Evolutionary conservation across 1,140 invertebrate species (phyloP), one percentile per base, ranked within the genome.

Genomic region (Caenorhabditis briggsae): DNA sequence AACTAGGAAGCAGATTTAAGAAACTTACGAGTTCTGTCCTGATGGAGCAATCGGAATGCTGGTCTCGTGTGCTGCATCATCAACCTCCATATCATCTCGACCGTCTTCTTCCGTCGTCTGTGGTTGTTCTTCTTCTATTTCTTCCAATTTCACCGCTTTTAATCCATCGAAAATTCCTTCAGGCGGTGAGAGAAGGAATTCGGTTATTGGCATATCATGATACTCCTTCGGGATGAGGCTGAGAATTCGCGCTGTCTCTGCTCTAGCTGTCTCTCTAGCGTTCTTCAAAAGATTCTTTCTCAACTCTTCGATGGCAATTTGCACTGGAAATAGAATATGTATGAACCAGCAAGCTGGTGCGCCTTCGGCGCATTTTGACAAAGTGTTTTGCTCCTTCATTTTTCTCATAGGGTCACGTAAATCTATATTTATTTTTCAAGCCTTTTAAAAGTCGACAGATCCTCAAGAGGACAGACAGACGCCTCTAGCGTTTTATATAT

Each of bases 11-110:
- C 6, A 33, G 18, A 59, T 59, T 59, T 3, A 33, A 33, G 18
- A 65, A 25, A 50, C 70, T 78, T 23, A 78, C 70, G 70, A 78
- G n/a, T 50, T 78, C n/a, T 78, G 43, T 48, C n/a, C 70, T 18
- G 70, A 78, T 11, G 12, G 70, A 20, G 70, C 70, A 50, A 78
- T 78, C 16, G 70, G 70, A 50, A 78, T 78, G 33, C 70, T 78
- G 3, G 70, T 78, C 20, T 78, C 70, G 23, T 78, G 70, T 14
- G 70, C 43, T 18, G 70, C 70, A 50, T 78, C 70, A 14, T 78
- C 70, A 2, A 78, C 23, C 14, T 78, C 70, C 43, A 50, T 48
- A 2, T 78, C 70, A 2, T 46, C 70, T 70, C 18, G 56, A 59
- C n/a, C 41, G 64, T 18, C 7, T 70, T 70, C 64, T 46, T 41